Evolutionary conservation across 1,140 invertebrate species (phyloP).

Genomic region (Sycophaga agraensis): DNA sequence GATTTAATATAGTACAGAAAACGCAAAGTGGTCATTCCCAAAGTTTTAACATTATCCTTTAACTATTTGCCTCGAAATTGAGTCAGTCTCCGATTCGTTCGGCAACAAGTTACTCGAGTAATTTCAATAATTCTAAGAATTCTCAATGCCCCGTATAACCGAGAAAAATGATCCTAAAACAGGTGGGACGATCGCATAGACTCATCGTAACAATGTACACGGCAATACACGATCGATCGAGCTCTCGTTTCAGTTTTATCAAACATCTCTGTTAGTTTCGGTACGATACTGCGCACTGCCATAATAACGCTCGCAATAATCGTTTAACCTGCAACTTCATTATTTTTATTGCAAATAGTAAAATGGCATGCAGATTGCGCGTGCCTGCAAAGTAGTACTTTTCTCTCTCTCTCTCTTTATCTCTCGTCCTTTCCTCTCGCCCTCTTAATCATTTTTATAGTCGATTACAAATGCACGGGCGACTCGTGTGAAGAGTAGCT

Average conservation of each 20-base stretch:
- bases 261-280: too few species aligned
- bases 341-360: conserved; percentile 5
- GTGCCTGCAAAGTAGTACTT: neutral
- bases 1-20: too few species aligned
- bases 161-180: neutral
- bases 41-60: too few species aligned
- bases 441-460: conserved; percentile 16
- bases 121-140: too few species aligned
- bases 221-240: neutral
- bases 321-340: conserved; percentile 3
- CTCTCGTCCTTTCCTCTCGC: neutral
- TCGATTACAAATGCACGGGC: conserved; percentile 1
- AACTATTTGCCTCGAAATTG: neutral
- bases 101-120: too few species aligned
- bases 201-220: neutral
- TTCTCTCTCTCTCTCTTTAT: neutral
- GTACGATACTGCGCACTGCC: neutral
- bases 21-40: too few species aligned
- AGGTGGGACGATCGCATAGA: neutral
- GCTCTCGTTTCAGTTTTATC: neutral
- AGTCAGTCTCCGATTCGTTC: too few species aligned
- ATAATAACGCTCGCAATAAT: neutral
- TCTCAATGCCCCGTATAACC: too few species aligned
- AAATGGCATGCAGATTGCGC: neutral
- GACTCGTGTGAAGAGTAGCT: conserved; percentile 2